phyloP scores from a whole-genome alignment of 2,888 invertebrate genomes.

The Brachynemurus nebulosus region DNA sequence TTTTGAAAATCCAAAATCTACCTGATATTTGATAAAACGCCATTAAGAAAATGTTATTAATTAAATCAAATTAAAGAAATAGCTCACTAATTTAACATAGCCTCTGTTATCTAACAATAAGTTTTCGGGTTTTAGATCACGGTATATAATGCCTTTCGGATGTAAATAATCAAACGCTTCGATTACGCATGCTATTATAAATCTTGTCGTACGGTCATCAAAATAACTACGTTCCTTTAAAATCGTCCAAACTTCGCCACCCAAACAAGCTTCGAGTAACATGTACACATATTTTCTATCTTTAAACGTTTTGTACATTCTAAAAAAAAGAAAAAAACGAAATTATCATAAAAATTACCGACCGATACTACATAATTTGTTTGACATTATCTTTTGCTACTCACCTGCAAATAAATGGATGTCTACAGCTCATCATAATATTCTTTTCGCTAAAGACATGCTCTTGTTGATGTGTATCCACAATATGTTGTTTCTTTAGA shows the following conservation, averaged over 20 bases:
- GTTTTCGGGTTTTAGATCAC: conserved; percentile 61
- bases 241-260: conserved; percentile 60
- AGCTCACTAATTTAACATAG: conserved; percentile 46
- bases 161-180: conserved; percentile 59
- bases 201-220: conserved; percentile 49
- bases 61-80: neutral
- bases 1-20: conserved; percentile 58
- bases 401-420: conserved; percentile 62
- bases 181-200: conserved; percentile 53
- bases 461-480: conserved; percentile 58
- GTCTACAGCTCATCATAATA: conserved; percentile 53
- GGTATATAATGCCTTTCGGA: conserved; percentile 41
- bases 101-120: conserved; percentile 45
- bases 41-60: neutral
- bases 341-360: neutral
- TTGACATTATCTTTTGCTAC: too few species aligned
- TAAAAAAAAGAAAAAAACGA: conserved; percentile 25
- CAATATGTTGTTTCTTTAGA: conserved; percentile 57
- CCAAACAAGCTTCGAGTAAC: conserved; percentile 56
- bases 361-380: too few species aligned
- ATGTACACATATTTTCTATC: conserved; percentile 59
- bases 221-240: conserved; percentile 49
- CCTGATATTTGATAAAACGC: conserved; percentile 19
- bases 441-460: conserved; percentile 56
- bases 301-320: conserved; percentile 49